Evolutionary conservation across 2,888 invertebrate species (phyloP), one percentile per base, ranked within the genome.

Genomic region (Thera obeliscata): DNA sequence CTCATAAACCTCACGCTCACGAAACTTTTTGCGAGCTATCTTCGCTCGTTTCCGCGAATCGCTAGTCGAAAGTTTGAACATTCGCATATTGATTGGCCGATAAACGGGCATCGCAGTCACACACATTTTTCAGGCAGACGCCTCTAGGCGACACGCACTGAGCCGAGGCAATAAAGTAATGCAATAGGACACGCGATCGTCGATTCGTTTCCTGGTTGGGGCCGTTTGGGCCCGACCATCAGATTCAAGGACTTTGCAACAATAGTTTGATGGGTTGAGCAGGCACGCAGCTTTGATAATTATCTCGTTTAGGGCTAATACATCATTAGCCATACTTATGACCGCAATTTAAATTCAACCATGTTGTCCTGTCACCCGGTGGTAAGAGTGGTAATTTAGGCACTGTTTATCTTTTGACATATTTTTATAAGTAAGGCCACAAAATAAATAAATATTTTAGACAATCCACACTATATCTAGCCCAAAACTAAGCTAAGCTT

Each of bases 231-330:
- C 70, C 66, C 69, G 69, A 71, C 64, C 69, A 73, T 73, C 79
- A 81, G 56, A 81, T 84, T 90, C 90, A 90, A 89, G 90, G 89
- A 88, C 86, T 81, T 78, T 74, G 78, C 79, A 75, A 78, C 78
- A 71, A 79, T 81, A 82, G 81, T 73, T 81, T 76, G 69, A 76
- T 74, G 72, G 73, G 76, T 79, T 80, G 78, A 82, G 76, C 76
- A 62, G 48, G 66, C 66, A 70, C 67, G 71, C 67, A 69, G 61
- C 61, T 67, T 58, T 64, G 49, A 61, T 64, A 64, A 61, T 56
- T 69, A 63, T 52, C 56, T 65, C 48, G 59, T 64, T 52, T 71
- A 69, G 36, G 50, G 35, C 64, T 4, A 49, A 22, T 50, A 50
- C 50, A 22, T 9, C 43, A 46, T 38, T 2, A 38, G 22, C 22